Conservation (phyloP, 2,797 vertebrate genomes). For the Ptychadena robeensis region DNA sequence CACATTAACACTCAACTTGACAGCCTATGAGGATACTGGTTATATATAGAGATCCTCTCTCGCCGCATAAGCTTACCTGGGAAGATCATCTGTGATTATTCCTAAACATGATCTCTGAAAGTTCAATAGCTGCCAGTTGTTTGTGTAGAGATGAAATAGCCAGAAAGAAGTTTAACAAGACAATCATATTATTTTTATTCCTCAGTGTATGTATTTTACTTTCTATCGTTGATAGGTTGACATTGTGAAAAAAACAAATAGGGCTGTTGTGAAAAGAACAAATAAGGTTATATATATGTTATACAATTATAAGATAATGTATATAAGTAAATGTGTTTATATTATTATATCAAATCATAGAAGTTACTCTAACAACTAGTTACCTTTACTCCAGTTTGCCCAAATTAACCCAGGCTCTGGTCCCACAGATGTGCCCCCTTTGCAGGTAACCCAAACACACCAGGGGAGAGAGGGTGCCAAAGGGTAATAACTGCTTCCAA, state of each 20-base stretch:
- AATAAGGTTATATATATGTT: no score
- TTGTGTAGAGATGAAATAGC: not conserved
- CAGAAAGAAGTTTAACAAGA: conserved; percentile 15
- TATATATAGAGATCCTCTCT: conserved; percentile 70
- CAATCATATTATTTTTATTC: rapidly evolving
- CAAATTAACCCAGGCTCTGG: no score
- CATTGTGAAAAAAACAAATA: not conserved
- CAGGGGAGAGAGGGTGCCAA: no score
- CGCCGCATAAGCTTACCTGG: conserved; percentile 66
- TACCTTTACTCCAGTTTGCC: no score
- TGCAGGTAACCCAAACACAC: no score
- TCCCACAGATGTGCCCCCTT: no score
- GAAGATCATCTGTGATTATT: conserved; percentile 7
- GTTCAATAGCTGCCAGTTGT: rapidly evolving
- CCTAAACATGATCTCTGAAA: conserved; percentile 38
- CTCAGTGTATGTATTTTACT: not conserved
- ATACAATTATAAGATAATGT: no score
- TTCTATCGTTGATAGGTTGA: not conserved
- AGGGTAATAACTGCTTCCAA: no score
- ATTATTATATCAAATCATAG: no score
- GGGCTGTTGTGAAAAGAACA: no score
- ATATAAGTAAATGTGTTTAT: no score
- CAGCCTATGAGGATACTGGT: conserved; percentile 34
- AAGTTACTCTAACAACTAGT: no score
- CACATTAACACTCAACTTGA: conserved; percentile 70